A percentile compares a stretch with the other conserved stretches of the same genome.
Conservation (phyloP, 1,140 invertebrate genomes). For the Orussus abietinus region DNA sequence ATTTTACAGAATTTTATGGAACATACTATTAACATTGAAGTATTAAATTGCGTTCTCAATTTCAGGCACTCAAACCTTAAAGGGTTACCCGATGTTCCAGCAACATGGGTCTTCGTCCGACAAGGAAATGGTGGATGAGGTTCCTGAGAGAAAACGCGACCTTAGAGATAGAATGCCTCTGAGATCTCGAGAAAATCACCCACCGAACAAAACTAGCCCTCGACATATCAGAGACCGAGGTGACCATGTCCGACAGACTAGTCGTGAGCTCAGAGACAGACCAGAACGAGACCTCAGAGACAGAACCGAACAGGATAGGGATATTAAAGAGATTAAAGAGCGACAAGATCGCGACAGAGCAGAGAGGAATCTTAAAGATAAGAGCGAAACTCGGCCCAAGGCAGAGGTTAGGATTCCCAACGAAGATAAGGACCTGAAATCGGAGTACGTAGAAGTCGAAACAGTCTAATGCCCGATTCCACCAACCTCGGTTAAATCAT, state of each 20-base stretch:
- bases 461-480: no score
- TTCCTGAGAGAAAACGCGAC: constrained; percentile 37
- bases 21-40: no score
- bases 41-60: no score
- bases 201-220: constrained; percentile 35
- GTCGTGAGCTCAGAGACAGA: constrained; percentile 29
- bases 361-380: constrained; percentile 28
- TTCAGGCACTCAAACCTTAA: constrained; percentile 50
- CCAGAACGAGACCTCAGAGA: constrained; percentile 23
- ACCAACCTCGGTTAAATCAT: no score
- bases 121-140: constrained; percentile 48
- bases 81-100: constrained; percentile 53
- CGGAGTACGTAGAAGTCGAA: no score
- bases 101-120: constrained; percentile 49
- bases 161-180: constrained; percentile 41
- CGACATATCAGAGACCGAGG: constrained; percentile 40
- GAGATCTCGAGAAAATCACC: constrained; percentile 47
- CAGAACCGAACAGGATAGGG: constrained; percentile 7
- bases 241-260: constrained; percentile 26
- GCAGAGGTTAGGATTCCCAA: constrained; percentile 24
- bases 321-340: constrained; percentile 11
- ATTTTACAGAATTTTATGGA: no score
- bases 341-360: constrained; percentile 20
- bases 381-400: constrained; percentile 30
- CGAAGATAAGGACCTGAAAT: constrained; percentile 41